A percentile compares a stretch with the other conserved stretches of the same genome.
phyloP scores from a whole-genome alignment of 2,797 vertebrate species.

The Mormyrus hasselquistii region DNA sequence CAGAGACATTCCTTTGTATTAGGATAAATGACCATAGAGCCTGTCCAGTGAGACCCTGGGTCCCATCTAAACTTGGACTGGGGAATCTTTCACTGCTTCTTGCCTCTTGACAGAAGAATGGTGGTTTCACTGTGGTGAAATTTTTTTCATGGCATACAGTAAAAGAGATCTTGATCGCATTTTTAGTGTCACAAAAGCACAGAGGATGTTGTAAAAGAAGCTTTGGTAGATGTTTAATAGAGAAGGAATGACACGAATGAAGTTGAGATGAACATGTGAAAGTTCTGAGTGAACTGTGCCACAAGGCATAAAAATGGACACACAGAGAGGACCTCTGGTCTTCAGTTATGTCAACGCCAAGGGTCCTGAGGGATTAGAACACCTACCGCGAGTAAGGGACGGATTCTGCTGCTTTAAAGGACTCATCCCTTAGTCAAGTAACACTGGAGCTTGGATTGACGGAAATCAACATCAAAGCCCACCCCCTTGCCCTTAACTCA shows the following conservation, averaged over 20 bases:
- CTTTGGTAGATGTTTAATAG: not conserved
- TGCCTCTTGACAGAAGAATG: not conserved
- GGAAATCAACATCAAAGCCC: not conserved
- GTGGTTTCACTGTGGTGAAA: not conserved
- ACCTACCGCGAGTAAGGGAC: not conserved
- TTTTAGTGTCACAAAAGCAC: not conserved
- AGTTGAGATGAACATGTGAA: not conserved
- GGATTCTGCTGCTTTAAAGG: not conserved
- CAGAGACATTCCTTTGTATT: not conserved
- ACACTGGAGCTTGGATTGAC: not conserved
- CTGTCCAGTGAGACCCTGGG: not conserved
- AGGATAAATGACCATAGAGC: not conserved
- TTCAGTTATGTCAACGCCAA: not conserved
- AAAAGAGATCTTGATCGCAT: not conserved
- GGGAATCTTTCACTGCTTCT: not conserved
- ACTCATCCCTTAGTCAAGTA: not conserved
- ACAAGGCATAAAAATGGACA: not conserved
- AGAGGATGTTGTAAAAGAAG: not conserved
- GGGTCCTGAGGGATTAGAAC: not conserved
- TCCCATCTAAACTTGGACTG: not conserved
- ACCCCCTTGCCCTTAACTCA: not conserved
- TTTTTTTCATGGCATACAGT: not conserved
- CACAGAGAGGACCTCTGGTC: not conserved
- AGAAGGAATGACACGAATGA: not conserved
- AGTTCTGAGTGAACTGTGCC: not conserved